These are phyloP conservation scores for Bombus affinis DNA, from an alignment of 1,140 invertebrate genomes.

Conservation along the genomic window DNA sequence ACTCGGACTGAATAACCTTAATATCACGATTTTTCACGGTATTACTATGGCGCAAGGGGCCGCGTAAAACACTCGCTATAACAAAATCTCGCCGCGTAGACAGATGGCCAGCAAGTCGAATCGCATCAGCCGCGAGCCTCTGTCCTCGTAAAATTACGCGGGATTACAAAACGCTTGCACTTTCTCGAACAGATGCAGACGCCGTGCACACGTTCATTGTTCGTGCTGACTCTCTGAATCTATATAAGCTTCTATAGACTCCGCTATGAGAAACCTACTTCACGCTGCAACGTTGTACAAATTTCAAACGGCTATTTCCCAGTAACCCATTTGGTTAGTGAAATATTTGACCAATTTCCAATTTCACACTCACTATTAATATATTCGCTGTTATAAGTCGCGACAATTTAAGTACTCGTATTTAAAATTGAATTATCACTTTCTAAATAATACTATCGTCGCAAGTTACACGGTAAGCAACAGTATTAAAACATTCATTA, in stretches of 20 bases:
- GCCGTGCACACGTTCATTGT: conserved; percentile 34
- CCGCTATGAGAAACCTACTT: not conserved
- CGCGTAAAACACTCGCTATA: not conserved
- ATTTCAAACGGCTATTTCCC: not conserved
- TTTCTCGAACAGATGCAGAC: conserved; percentile 55
- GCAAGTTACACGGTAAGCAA: no score
- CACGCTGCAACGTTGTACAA: not conserved
- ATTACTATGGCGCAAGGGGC: not conserved
- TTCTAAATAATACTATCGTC: no score
- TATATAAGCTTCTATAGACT: not conserved
- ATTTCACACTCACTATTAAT: not conserved
- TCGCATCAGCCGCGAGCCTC: conserved; percentile 14
- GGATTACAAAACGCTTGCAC: conserved; percentile 49
- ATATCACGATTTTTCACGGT: not conserved
- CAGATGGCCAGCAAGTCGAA: conserved; percentile 22
- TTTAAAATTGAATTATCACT: not conserved
- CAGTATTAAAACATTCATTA: no score
- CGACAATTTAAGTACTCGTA: not conserved
- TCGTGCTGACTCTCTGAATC: not conserved
- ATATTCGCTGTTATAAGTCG: not conserved
- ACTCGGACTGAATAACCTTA: not conserved
- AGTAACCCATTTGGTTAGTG: no score
- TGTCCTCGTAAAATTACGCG: conserved; percentile 39
- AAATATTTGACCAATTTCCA: not conserved
- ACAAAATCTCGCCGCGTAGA: conserved; percentile 8